A percentile compares a stretch with the other conserved stretches of the same genome.
Evolutionary conservation across 2,888 invertebrate genomes (phyloP).

Genomic region (Selenia dentaria): DNA sequence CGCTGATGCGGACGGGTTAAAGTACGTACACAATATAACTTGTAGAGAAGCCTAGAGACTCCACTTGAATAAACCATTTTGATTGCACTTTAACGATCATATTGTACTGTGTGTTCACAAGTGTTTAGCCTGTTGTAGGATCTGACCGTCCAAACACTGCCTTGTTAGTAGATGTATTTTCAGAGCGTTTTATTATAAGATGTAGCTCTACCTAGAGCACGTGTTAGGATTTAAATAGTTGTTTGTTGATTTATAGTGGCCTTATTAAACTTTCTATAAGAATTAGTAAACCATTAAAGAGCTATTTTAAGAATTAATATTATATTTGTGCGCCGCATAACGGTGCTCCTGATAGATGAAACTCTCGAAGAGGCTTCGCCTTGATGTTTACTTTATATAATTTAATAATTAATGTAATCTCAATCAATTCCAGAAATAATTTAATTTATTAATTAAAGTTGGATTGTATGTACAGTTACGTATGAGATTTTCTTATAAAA

Average conservation of each 20-base stretch:
- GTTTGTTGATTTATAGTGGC: too few relatives aligned
- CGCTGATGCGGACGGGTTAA: too few relatives aligned
- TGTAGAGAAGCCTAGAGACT: too few relatives aligned
- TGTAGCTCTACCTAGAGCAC: too few relatives aligned
- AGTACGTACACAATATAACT: too few relatives aligned
- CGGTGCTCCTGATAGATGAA: neutral
- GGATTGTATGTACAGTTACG: conserved; percentile 82
- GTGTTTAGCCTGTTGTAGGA: conserved; percentile 2
- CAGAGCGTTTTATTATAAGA: conserved; percentile 12
- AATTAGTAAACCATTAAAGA: neutral
- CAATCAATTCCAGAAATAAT: conserved; percentile 29
- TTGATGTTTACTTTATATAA: conserved; percentile 1
- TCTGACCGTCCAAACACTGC: conserved; percentile 46
- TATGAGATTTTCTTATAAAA: conserved; percentile 75
- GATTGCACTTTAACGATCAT: neutral
- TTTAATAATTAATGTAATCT: conserved; percentile 27
- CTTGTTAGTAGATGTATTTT: conserved; percentile 28
- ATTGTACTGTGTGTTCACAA: conserved; percentile 17
- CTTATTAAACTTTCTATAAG: neutral
- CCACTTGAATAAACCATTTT: neutral
- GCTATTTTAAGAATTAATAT: neutral
- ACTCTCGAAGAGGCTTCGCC: neutral
- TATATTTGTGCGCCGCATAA: neutral
- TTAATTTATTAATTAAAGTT: conserved; percentile 37
- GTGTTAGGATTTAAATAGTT: too few relatives aligned